phyloP scores from a whole-genome alignment of 2,888 invertebrate species.

The Aphidoletes aphidimyza region DNA sequence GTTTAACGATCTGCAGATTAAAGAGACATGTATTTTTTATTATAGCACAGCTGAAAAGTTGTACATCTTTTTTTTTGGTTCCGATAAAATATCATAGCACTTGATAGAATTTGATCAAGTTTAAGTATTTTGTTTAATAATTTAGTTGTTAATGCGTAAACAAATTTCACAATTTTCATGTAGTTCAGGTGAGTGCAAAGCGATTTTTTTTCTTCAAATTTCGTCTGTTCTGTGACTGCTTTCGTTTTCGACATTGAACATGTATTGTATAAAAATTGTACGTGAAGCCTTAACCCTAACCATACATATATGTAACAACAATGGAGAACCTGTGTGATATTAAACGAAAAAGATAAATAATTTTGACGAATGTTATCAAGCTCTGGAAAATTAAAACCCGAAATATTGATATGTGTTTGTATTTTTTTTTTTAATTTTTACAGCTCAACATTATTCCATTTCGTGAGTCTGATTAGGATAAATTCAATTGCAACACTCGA shows the following conservation, averaged over 20 bases:
- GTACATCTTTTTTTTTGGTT: background rate
- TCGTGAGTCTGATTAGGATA: constrained; percentile 19
- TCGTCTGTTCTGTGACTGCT: background rate
- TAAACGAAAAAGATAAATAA: background rate
- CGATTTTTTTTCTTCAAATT: background rate
- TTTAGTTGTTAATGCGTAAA: background rate
- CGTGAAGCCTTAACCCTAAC: constrained; percentile 41
- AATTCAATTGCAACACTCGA: background rate
- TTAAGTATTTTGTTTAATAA: constrained; percentile 13
- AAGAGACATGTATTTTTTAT: constrained; percentile 15
- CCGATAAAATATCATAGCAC: background rate
- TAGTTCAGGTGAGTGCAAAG: constrained; percentile 37
- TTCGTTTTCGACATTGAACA: constrained; percentile 1
- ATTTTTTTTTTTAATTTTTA: background rate
- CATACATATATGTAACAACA: constrained; percentile 36
- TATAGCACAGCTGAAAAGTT: constrained; percentile 1
- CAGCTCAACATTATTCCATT: constrained; percentile 32
- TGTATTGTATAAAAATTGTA: constrained; percentile 18
- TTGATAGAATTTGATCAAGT: background rate
- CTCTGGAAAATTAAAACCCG: background rate
- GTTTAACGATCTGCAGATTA: constrained; percentile 21
- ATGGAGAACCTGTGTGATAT: background rate
- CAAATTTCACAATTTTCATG: background rate
- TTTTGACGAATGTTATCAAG: background rate
- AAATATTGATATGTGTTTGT: background rate